Base-by-base conservation (phyloP, 2,888 invertebrate species). In the Parthenolecanium corni region DNA sequence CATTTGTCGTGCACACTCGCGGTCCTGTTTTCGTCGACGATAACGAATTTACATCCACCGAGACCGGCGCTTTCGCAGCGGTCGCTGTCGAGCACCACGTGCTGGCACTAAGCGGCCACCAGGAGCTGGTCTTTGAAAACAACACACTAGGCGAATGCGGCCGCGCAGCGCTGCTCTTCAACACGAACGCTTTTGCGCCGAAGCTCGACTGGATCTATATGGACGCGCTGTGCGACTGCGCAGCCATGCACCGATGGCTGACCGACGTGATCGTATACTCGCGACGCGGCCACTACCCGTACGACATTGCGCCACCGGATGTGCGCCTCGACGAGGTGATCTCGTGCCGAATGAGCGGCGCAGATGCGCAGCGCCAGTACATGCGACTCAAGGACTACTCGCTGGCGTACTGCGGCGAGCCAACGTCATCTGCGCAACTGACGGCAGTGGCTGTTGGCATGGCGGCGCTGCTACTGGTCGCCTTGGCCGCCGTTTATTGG, bases 11-110 rank as follows among this genome's bases (percentile, higher is more conserved):
- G 40, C 74, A 73, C 14, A 78, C 62, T 31, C 57, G 52, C 63
- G 84, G 84, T 2, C 78, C 81, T 14, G 80, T 84, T 24, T 76
- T 80, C 11, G 80, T 87, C 69, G 79, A 79, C 69, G 82, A 84
- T 74, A 85, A 85, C 71, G 76, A 76, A 12, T 79, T 86, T 64
- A 74, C 73, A 2, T 75, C 74, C 49, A 70, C 84, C 0, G 76
- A 77, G 49, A 76, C 79, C 62, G 82, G 82, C 2, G 83, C 84
- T 9, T 83, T 86, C 68, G 72, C 77, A 5, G 83, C 81, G 0
- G 78, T 84, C 20, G 52, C 63, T 16, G 62, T 66, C 54, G 66
- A 66, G 52, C 53, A 62, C 31, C 79, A 83, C 21, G 62, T 67
- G 6, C 76, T 78, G 5, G 66, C 64, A 5, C 47, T 65, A 14